Evolutionary conservation across 2,797 vertebrate species (phyloP).

Genomic region (Alosa sapidissima): DNA sequence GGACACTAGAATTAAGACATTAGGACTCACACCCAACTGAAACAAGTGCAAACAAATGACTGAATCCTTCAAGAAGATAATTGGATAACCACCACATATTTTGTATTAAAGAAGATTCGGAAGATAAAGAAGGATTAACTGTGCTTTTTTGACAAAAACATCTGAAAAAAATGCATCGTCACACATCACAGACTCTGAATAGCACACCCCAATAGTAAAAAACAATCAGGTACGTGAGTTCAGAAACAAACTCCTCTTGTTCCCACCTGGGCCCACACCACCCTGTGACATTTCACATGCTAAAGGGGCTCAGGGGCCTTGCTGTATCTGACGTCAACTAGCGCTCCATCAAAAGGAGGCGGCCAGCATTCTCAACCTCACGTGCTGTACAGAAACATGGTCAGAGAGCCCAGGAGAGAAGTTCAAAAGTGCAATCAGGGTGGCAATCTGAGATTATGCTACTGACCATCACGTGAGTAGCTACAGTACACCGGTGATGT

Average conservation of each 20-base stretch:
- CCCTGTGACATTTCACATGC: constrained; percentile 39
- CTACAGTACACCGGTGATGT: no score
- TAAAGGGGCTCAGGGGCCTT: neutral
- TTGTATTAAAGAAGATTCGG: neutral
- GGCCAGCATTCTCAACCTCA: neutral
- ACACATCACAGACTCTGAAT: neutral
- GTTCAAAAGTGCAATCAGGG: neutral
- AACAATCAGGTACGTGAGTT: neutral
- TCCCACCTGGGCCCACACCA: neutral
- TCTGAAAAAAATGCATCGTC: neutral
- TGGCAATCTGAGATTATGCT: neutral
- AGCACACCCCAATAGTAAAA: neutral
- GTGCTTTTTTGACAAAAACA: neutral
- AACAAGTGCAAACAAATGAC: neutral
- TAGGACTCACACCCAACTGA: neutral
- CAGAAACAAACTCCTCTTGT: constrained; percentile 20
- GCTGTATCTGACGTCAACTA: neutral
- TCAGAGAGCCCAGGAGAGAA: neutral
- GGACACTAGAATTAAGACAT: neutral
- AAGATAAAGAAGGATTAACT: neutral
- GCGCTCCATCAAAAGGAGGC: neutral
- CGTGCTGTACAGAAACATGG: neutral
- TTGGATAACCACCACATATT: neutral
- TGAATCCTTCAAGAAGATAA: neutral
- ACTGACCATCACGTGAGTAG: neutral